Evolutionary conservation across 2,797 vertebrate species (phyloP).

Genomic region (Sebastiscus albofasciatus): DNA sequence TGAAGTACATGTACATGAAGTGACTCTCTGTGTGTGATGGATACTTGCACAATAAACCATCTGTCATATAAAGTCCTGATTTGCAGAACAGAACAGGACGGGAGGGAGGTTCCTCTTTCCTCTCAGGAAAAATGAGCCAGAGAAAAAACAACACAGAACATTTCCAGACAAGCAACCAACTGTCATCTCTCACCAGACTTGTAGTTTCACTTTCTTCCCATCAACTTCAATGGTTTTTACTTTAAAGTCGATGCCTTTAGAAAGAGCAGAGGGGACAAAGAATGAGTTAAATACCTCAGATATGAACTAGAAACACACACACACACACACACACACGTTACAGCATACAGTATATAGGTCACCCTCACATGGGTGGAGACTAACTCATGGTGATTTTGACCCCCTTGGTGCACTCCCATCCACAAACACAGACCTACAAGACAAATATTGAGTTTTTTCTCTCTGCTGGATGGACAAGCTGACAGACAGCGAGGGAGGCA

Average conservation of each 20-base stretch:
- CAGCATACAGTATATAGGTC: constrained; percentile 56
- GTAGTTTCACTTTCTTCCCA: constrained; percentile 95
- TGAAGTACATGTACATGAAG: constrained; percentile 10
- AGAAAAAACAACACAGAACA: background rate
- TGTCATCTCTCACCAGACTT: constrained; percentile 89
- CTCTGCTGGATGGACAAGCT: constrained; percentile 44
- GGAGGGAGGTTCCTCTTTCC: constrained; percentile 54
- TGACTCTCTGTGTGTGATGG: constrained; percentile 21
- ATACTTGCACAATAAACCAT: constrained; percentile 23
- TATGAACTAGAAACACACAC: constrained; percentile 33
- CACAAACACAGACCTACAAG: constrained; percentile 7
- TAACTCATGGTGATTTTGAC: constrained; percentile 26
- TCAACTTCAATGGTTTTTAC: constrained; percentile 94
- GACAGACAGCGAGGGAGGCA: constrained; percentile 6
- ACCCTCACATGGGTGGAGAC: constrained; percentile 36
- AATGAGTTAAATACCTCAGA: constrained; percentile 52
- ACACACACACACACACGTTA: constrained; percentile 2
- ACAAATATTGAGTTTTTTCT: constrained; percentile 14
- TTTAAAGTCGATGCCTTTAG: constrained; percentile 95
- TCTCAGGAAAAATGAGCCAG: constrained; percentile 19
- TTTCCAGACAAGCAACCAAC: background rate
- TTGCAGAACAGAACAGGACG: constrained; percentile 1
- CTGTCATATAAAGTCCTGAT: constrained; percentile 44
- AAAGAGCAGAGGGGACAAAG: background rate
- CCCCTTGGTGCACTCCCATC: constrained; percentile 7